phyloP scores from a whole-genome alignment of 2,113 vertebrate genomes.

The Pluvianellus socialis region DNA sequence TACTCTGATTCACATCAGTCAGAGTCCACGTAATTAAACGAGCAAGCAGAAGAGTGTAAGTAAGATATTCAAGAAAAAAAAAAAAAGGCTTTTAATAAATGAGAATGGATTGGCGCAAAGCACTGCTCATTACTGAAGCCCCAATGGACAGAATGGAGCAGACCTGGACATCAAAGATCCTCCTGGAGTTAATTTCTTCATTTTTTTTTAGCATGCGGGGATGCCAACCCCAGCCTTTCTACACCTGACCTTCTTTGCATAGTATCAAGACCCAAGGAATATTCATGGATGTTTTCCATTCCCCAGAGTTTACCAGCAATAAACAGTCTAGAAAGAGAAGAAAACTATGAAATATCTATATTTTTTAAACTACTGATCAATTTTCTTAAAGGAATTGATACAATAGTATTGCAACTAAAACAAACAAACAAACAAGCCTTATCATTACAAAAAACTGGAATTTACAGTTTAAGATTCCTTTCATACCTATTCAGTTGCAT shows the following conservation, averaged over 20 bases:
- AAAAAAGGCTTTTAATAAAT: neutral
- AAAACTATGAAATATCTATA: neutral
- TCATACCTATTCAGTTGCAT: neutral
- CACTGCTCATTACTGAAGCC: neutral
- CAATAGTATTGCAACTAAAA: neutral
- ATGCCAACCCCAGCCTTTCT: neutral
- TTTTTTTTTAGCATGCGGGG: neutral
- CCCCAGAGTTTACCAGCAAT: neutral
- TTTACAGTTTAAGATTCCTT: neutral
- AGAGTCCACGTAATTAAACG: neutral
- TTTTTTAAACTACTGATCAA: neutral
- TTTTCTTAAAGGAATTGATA: neutral
- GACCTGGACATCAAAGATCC: neutral
- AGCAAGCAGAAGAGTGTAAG: neutral
- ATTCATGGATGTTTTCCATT: neutral
- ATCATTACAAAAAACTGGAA: neutral
- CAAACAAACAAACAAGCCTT: too few species aligned
- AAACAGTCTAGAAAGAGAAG: neutral
- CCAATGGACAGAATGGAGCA: neutral
- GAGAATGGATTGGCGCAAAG: neutral
- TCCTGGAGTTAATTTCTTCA: neutral
- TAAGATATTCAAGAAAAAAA: neutral
- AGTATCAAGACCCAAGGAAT: neutral
- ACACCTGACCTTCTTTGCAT: neutral
- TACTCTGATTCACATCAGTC: neutral